Evolutionary conservation across 2,888 invertebrate species (phyloP).

Genomic region (Agrypnus murinus): DNA sequence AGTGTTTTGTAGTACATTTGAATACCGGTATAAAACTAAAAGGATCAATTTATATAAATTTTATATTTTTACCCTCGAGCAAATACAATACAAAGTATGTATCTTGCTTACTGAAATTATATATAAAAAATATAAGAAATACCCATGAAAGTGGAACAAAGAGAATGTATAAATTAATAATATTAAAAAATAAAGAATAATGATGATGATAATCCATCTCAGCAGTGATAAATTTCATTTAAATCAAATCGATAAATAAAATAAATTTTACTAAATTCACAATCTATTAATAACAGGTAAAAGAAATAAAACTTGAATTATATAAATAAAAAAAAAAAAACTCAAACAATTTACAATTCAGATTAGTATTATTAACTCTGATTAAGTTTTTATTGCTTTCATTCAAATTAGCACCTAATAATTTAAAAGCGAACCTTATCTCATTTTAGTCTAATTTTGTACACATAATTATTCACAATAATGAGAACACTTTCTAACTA

Average conservation of each 20-base stretch:
- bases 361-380: slow-evolving; percentile 21
- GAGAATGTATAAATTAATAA: slow-evolving; percentile 16
- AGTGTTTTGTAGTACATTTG: background rate
- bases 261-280: background rate
- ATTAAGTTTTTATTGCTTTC: slow-evolving; percentile 27
- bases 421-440: slow-evolving; percentile 23
- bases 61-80: no score
- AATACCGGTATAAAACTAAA: no score
- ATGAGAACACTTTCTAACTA: slow-evolving; percentile 46
- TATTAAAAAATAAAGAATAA: background rate
- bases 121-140: background rate
- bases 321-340: slow-evolving; percentile 3
- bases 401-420: slow-evolving; percentile 38
- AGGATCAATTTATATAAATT: no score
- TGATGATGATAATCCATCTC: background rate
- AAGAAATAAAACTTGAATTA: background rate
- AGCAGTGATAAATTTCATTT: background rate
- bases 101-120: no score
- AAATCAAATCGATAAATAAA: no score
- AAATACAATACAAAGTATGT: no score
- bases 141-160: slow-evolving; percentile 15
- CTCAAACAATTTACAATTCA: slow-evolving; percentile 36
- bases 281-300: background rate
- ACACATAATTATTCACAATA: slow-evolving; percentile 37
- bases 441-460: slow-evolving; percentile 26